Percentiles rank a stretch among this genome's conserved stretches.
Conservation (phyloP, 2,113 vertebrate genomes). For the Clupea harengus region DNA sequence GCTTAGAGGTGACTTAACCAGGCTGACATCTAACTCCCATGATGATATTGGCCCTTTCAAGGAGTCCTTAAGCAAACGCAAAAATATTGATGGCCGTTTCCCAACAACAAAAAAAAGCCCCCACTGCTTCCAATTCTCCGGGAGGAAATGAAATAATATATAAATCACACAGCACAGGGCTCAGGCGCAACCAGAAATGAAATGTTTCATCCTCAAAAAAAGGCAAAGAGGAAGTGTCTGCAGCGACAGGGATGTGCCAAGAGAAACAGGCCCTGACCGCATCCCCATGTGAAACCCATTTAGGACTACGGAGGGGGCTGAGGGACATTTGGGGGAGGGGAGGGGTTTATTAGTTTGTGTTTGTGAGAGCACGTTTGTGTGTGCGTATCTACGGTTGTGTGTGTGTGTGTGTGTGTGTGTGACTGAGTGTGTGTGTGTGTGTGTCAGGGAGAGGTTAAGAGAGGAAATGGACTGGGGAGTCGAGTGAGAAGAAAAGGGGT, state of each 20-base stretch:
- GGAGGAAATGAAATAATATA: constrained; percentile 91
- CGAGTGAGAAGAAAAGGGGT: constrained; percentile 17
- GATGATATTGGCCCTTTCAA: constrained; percentile 75
- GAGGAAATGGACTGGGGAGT: background rate
- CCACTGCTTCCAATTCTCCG: constrained; percentile 81
- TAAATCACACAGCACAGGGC: constrained; percentile 80
- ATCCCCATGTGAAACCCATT: constrained; percentile 87
- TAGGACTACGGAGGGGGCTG: constrained; percentile 69
- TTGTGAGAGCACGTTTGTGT: background rate
- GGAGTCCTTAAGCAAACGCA: constrained; percentile 76
- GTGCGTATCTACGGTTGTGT: background rate
- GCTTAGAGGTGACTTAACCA: constrained; percentile 74
- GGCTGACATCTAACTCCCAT: constrained; percentile 69
- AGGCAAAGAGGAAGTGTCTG: constrained; percentile 81
- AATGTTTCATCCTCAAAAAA: constrained; percentile 85
- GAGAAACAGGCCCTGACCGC: constrained; percentile 87
- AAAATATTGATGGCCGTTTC: constrained; percentile 76
- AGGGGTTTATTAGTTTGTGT: background rate
- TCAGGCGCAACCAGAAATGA: constrained; percentile 77
- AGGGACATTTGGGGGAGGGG: constrained; percentile 49
- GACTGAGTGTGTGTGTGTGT: background rate
- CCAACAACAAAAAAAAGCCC: constrained; percentile 63
- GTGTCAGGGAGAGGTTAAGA: constrained; percentile 7
- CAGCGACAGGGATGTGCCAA: constrained; percentile 79
- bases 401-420: background rate